phyloP scores from a whole-genome alignment of 2,113 vertebrate genomes.

The Archilochus colubris region DNA sequence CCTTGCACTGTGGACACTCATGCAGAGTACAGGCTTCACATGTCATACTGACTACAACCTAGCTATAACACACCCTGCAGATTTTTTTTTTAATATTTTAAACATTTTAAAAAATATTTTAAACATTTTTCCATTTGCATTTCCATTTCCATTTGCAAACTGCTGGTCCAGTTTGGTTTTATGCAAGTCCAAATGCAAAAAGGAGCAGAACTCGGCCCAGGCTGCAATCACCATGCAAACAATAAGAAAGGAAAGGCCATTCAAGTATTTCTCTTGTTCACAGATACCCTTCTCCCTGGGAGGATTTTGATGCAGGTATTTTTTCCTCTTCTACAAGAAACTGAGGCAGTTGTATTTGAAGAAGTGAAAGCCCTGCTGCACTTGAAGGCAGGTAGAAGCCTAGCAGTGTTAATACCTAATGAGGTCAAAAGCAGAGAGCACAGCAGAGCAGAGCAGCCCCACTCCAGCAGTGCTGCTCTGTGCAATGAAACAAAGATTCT shows the following conservation, averaged over 20 bases:
- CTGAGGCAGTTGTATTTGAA: neutral
- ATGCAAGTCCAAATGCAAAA: neutral
- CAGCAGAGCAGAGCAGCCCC: neutral
- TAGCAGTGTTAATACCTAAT: constrained; percentile 43
- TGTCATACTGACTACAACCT: neutral
- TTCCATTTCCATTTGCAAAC: neutral
- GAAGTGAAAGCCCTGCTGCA: neutral
- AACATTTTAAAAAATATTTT: no score
- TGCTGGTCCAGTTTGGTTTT: neutral
- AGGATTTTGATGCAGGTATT: neutral
- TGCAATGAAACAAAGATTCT: neutral
- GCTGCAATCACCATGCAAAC: neutral
- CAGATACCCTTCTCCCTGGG: neutral
- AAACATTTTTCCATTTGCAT: neutral
- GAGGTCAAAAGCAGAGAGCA: constrained; percentile 1
- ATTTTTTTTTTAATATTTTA: no score
- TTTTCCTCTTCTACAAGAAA: neutral
- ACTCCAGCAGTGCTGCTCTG: neutral
- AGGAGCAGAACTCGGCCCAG: neutral
- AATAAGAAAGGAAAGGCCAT: neutral
- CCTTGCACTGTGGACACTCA: neutral
- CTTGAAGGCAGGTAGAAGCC: neutral
- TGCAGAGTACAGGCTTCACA: rapidly evolving
- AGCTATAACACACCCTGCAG: neutral
- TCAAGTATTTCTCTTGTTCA: neutral